These are phyloP conservation scores for Copidosoma floridanum DNA, from an alignment of 1,140 invertebrate species.

Conservation along the genomic window DNA sequence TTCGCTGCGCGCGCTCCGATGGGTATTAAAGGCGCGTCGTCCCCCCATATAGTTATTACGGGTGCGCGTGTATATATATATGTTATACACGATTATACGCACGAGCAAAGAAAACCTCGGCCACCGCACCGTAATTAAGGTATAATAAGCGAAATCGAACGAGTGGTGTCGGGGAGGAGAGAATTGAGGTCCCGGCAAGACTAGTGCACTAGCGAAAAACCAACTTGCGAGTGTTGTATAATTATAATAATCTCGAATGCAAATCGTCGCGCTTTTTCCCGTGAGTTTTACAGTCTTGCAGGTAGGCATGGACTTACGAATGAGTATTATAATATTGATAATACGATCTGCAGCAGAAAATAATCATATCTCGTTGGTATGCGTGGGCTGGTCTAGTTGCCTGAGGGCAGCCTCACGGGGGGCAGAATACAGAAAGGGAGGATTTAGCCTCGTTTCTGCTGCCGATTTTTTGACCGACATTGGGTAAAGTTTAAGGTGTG, in stretches of 20 bases:
- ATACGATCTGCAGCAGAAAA: conserved; percentile 7
- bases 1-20: not conserved
- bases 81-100: conserved; percentile 3
- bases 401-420: too few species aligned
- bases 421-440: too few species aligned
- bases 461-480: too few species aligned
- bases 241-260: conserved; percentile 25
- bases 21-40: not conserved
- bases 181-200: not conserved
- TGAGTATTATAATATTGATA: not conserved
- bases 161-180: not conserved
- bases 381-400: too few species aligned
- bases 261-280: too few species aligned
- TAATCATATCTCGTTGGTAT: conserved; percentile 20
- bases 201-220: conserved; percentile 16
- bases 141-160: too few species aligned
- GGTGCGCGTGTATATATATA: not conserved
- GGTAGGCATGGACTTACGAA: too few species aligned
- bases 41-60: conserved; percentile 8
- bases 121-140: too few species aligned
- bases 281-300: too few species aligned
- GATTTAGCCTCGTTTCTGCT: too few species aligned
- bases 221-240: conserved; percentile 19
- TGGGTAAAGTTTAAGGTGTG: too few species aligned
- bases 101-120: not conserved